Base-by-base conservation (phyloP, 1,140 invertebrate genomes). In the Eumeta japonica region DNA sequence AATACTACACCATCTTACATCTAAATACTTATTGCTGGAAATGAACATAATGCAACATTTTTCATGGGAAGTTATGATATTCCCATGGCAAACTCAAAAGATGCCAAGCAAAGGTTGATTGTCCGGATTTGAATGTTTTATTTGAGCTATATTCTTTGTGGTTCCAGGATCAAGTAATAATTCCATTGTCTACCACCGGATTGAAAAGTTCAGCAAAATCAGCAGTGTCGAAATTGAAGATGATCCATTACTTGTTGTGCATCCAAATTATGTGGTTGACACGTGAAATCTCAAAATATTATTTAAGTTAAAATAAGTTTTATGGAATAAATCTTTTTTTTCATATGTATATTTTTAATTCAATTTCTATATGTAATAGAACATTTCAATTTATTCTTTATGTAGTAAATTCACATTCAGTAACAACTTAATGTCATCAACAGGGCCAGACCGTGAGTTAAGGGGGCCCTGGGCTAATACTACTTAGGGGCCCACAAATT, bases 211-310 rank as follows among this genome's bases (percentile, higher is more conserved):
- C 79, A 1, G 77, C 72, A 38, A 72, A 64, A 4, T 76, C 74
- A 13, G 60, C 72, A 19, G 76, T 72, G 2, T 77, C 29, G 76
- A 80, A 28, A 61, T 80, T 1, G 88, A 91, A 39, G 85, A 92
- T 14, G 90, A 97, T 78, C 90, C 91, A 0, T 61, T 93, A 24
- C 70, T 98, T 10, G 88, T 97, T 20, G 93, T 97, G 1, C 94
- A 98, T 82, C 95, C 95, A 1, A 97, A 97, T 76, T 98, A 97
- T 65, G 83, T 94, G 30, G 78, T 92, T 30, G 90, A 94, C 45
- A 43, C 65, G 14, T 73, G 28, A 40, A n/a, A n/a, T n/a, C n/a
- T n/a, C n/a, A n/a, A n/a, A n/a, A n/a, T n/a, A n/a, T n/a, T n/a
- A n/a, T 7, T 7, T 24, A 24, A n/a, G 20, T 7, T 7, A 7